Evolutionary conservation across 2,797 vertebrate genomes (phyloP).

Genomic region (Hydrophis major): DNA sequence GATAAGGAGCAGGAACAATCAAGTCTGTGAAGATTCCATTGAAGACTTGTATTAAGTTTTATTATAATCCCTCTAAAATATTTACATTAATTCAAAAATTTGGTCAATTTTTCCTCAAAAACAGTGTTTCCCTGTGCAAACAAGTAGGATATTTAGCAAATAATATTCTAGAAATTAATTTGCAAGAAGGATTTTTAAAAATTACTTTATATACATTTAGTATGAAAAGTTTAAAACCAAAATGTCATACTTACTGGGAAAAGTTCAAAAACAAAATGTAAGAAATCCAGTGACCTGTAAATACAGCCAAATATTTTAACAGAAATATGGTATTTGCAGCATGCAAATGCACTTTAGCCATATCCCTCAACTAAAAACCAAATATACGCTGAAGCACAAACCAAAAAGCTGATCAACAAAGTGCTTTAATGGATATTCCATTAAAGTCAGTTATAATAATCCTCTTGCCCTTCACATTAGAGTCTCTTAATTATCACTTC

Average conservation of each 20-base stretch:
- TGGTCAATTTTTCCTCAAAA: neutral
- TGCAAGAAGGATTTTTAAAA: neutral
- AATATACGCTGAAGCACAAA: neutral
- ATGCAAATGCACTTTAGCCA: neutral
- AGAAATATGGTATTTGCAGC: neutral
- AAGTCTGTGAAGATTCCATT: neutral
- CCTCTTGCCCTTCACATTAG: neutral
- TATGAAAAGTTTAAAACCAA: slow-evolving; percentile 82
- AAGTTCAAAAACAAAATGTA: slow-evolving; percentile 81
- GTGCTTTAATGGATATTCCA: neutral
- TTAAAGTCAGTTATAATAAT: neutral
- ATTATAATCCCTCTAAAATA: neutral
- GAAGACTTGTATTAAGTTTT: neutral
- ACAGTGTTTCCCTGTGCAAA: neutral
- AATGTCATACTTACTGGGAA: slow-evolving; percentile 83
- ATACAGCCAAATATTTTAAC: slow-evolving; percentile 52
- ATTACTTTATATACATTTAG: slow-evolving; percentile 73
- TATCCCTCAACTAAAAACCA: neutral
- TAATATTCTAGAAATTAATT: neutral
- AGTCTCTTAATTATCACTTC: neutral
- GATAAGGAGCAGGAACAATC: neutral
- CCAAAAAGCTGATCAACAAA: neutral
- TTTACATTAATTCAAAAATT: neutral
- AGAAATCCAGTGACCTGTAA: slow-evolving; percentile 86
- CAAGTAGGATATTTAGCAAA: neutral